Base-by-base conservation (phyloP, 2,797 vertebrate genomes). In the Channallabes apus region DNA sequence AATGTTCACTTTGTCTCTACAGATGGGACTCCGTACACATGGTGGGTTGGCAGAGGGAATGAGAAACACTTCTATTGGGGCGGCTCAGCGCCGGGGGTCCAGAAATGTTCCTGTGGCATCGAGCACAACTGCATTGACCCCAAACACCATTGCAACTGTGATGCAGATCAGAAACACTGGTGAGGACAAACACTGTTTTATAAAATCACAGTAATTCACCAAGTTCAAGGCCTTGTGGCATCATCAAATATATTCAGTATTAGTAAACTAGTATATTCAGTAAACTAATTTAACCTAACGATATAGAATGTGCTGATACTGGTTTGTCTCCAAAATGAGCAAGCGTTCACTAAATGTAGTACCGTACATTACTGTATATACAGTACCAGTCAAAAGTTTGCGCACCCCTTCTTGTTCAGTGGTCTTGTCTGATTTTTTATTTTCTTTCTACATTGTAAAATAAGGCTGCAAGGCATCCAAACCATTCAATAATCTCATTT, bases 41-140 rank as follows among this genome's bases (percentile, higher is more conserved):
- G 98, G 98, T 99, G 98, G 98, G 97, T 99, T 58, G 98, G 98
- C 79, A 96, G 95, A 85, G 96, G 95, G 92, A 98, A 96, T 1
- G 98, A 99, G 94, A 99, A 99, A 91, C 98, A 99, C 90, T 97
- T 97, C 92, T 99, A 99, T 85, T 99, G 98, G 98, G 98, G 98
- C 0, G 97, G 98, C 83, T 99, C 98, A 0, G 95, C 93, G 14
- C 98, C 98, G 0, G 98, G 98, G 12, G 97, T 99, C 88, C 98
- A 99, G 86, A 99, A 99, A 88, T 99, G 98, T 27, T 96, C 97
- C 86, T 99, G 98, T 0, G 98, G 98, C 83, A 98, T 99, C 1
- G 96, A 99, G 88, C 96, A 97, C 83, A 99, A 99, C 94, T 99
- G 98, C 92, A 97, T 96, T 0, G 97, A 99, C 85, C 95, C 96